Evolutionary conservation across 2,888 invertebrate species (phyloP).

Genomic region (Fragum fragum): DNA sequence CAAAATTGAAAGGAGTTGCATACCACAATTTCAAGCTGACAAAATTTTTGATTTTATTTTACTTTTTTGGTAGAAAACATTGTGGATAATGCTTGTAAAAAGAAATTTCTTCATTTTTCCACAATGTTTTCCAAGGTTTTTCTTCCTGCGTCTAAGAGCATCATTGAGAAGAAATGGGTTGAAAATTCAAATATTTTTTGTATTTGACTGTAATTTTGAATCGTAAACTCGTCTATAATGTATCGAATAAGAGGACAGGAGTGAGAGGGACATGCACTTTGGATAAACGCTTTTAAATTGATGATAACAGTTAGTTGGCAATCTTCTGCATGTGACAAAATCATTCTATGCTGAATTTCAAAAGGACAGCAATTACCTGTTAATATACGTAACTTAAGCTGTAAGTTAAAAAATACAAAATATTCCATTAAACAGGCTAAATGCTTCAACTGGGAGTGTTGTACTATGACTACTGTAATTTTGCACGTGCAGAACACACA

Average conservation of each 20-base stretch:
- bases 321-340: constrained; percentile 24
- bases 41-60: too few relatives aligned
- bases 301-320: constrained; percentile 20
- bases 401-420: constrained; percentile 12
- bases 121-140: too few relatives aligned
- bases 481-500: constrained; percentile 22
- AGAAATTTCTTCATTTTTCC: too few relatives aligned
- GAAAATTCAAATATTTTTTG: too few relatives aligned
- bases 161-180: too few relatives aligned
- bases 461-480: constrained; percentile 4
- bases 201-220: too few relatives aligned
- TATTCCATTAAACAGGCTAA: constrained; percentile 23
- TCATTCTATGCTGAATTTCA: constrained; percentile 23
- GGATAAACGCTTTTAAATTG: constrained; percentile 1
- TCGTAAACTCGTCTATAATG: neutral
- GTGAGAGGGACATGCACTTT: constrained; percentile 6
- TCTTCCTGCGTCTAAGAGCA: too few relatives aligned
- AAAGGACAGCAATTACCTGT: constrained; percentile 23
- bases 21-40: too few relatives aligned
- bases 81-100: too few relatives aligned
- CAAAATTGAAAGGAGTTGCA: too few relatives aligned
- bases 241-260: neutral
- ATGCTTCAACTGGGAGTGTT: neutral
- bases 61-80: too few relatives aligned
- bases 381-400: constrained; percentile 33